These are phyloP conservation scores for Psittacula derbiana DNA, from an alignment of 2,797 vertebrate species.

Conservation along the genomic window DNA sequence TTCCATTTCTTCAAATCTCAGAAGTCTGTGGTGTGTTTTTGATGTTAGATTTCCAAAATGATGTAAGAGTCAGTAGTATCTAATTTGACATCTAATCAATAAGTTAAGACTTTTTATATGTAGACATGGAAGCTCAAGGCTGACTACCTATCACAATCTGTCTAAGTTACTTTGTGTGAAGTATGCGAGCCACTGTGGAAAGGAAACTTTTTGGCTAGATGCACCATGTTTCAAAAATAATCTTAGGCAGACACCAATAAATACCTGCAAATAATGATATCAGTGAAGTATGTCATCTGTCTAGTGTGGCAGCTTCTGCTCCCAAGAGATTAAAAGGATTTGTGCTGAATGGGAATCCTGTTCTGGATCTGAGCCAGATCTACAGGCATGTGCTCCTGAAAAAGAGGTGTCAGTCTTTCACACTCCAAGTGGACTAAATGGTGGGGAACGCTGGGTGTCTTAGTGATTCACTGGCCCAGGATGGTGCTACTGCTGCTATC, in stretches of 20 bases:
- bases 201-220: neutral
- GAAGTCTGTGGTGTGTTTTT: neutral
- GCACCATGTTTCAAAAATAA: neutral
- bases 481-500: neutral
- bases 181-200: neutral
- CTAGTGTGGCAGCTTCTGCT: neutral
- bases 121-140: neutral
- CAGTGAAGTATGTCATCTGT: neutral
- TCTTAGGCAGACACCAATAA: neutral
- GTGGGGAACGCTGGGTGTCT: neutral
- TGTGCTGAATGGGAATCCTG: neutral
- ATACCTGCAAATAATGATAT: neutral
- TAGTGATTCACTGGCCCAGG: neutral
- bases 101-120: neutral
- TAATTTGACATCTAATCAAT: neutral
- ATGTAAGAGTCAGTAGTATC: neutral
- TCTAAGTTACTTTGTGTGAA: neutral
- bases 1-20: neutral
- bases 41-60: neutral
- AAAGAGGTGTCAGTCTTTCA: neutral
- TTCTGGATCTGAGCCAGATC: neutral
- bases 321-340: neutral
- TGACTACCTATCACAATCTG: neutral
- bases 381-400: neutral
- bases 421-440: neutral